Evolutionary conservation across 2,797 vertebrate species (phyloP), one percentile per base, ranked within the genome.

Genomic region (Chelidonichthys spinosus): DNA sequence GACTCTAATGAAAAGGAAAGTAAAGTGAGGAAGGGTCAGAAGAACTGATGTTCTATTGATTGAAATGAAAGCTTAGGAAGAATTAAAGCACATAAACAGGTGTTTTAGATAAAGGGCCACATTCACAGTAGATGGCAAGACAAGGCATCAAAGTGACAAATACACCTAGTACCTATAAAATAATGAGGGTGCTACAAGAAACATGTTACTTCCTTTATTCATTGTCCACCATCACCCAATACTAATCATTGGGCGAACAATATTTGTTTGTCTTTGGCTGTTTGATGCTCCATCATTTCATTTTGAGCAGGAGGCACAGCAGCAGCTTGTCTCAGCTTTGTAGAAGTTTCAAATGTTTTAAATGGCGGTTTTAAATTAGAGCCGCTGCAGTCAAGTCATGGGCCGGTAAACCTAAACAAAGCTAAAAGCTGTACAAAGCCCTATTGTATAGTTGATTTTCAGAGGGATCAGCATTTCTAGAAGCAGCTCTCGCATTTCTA

Each of bases 41-140:
- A 79, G 44, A 79, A 58, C 77, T 59, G 64, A 60, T 74, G 72
- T 40, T 63, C 56, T 83, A 86, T 83, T 76, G 84, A 90, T 77
- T 85, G 35, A 52, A 69, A 71, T 61, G 49, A 86, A 84, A 74
- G 62, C 55, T 72, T 42, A 39, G 33, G 13, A 49, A 63, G 70
- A 81, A 53, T 82, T 64, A 69, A 78, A 78, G 49, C 33, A 53
- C 49, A 68, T 60, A 49, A 62, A 72, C 63, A 74, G 15, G 50
- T 53, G 69, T 71, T 47, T 59, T 49, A 47, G 52, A 72, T 61
- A 59, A 75, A 63, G 35, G 14, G 18, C 32, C 17, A 43, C 5
- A 52, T 46, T 39, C 53, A 49, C 65, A 13, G 10, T n/a, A 35
- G 72, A 70, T 2, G 18, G 6, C 7, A 59, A 63, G 62, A 59